These are phyloP conservation scores for Galbula dea DNA, from an alignment of 2,113 vertebrate species.

Conservation along the genomic window DNA sequence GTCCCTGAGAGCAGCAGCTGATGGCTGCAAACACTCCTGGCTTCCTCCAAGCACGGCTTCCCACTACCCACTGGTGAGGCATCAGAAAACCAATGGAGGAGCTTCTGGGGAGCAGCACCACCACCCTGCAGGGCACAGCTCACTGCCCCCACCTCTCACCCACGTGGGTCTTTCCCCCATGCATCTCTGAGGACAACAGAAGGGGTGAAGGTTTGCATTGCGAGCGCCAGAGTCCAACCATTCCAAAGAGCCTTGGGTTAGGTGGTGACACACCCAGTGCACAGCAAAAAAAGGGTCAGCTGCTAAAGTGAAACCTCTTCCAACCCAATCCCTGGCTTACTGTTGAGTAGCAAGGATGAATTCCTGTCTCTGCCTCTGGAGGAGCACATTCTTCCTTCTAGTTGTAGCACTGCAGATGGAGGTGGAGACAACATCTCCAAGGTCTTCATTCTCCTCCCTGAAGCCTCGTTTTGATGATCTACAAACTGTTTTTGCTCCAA, in stretches of 20 bases:
- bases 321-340: background rate
- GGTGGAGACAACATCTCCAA: no score
- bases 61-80: background rate
- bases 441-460: background rate
- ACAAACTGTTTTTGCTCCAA: background rate
- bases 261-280: background rate
- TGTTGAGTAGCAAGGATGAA: background rate
- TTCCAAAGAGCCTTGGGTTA: background rate
- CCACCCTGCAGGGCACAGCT: no score
- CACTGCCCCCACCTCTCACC: background rate
- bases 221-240: background rate
- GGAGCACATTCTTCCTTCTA: background rate
- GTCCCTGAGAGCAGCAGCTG: background rate
- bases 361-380: background rate
- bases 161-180: accelerated
- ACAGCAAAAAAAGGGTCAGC: background rate
- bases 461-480: background rate
- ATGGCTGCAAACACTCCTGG: background rate
- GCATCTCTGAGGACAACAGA: background rate
- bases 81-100: background rate
- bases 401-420: accelerated
- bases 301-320: background rate
- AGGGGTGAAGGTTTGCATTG: background rate
- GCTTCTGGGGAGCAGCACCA: background rate
- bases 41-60: background rate